phyloP scores from a whole-genome alignment of 2,888 invertebrate species.

The Eupithecia centaureata region DNA sequence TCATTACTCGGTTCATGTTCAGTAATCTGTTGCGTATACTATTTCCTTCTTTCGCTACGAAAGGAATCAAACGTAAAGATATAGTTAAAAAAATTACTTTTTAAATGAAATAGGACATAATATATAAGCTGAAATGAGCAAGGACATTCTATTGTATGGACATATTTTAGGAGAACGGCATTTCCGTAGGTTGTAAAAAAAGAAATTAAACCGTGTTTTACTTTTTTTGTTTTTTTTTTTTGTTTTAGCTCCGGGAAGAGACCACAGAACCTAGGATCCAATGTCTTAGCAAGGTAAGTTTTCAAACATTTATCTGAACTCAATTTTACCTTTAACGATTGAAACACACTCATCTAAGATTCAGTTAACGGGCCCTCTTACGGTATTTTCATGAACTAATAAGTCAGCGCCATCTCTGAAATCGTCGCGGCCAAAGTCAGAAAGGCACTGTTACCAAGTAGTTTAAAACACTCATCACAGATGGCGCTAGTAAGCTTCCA shows the following conservation, averaged over 20 bases:
- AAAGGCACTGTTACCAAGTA: not conserved
- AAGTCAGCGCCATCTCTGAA: slow-evolving; percentile 18
- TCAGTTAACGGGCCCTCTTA: slow-evolving; percentile 60
- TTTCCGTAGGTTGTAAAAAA: too few relatives aligned
- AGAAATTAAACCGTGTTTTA: too few relatives aligned
- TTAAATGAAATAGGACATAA: not conserved
- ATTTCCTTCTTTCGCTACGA: slow-evolving; percentile 25
- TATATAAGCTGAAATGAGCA: not conserved
- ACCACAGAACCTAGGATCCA: slow-evolving; percentile 88
- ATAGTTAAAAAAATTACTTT: not conserved
- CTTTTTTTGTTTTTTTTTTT: slow-evolving; percentile 34
- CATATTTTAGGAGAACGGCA: not conserved
- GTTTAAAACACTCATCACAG: slow-evolving; percentile 40
- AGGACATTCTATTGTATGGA: not conserved
- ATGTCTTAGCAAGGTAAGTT: slow-evolving; percentile 93
- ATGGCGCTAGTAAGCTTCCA: slow-evolving; percentile 50
- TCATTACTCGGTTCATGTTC: slow-evolving; percentile 26
- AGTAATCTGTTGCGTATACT: slow-evolving; percentile 5
- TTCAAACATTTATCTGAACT: not conserved
- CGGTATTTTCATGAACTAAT: slow-evolving; percentile 6
- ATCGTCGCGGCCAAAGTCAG: not conserved
- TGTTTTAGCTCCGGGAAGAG: slow-evolving; percentile 90
- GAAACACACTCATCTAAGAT: not conserved
- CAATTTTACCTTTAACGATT: not conserved
- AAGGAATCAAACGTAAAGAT: slow-evolving; percentile 8